Conservation (phyloP, 2,888 invertebrate species). For the Nemotelus nigrinus region DNA sequence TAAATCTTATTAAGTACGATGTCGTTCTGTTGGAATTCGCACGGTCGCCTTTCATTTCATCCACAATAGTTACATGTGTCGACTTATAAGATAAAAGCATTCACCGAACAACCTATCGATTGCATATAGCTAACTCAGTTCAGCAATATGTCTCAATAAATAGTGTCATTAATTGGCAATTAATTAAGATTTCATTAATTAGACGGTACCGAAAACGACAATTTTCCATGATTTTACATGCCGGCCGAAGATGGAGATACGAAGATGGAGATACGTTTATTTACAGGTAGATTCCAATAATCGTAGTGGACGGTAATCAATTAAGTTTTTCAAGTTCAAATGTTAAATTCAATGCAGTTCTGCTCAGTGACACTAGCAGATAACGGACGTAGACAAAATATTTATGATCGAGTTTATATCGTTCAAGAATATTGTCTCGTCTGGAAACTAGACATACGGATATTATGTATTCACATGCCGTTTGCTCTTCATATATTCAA, state of each 20-base stretch:
- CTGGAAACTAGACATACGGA: neutral
- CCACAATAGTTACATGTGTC: too few relatives aligned
- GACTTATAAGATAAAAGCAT: too few relatives aligned
- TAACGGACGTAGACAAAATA: neutral
- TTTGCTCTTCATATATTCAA: too few relatives aligned
- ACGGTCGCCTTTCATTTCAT: too few relatives aligned
- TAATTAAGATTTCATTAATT: neutral
- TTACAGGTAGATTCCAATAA: neutral
- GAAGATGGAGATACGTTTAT: too few relatives aligned
- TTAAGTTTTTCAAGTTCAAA: constrained; percentile 1
- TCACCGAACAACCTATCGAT: too few relatives aligned
- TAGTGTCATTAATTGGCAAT: neutral
- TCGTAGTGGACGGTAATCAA: constrained; percentile 4
- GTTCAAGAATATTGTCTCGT: neutral
- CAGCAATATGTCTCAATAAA: neutral
- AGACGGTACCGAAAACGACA: neutral
- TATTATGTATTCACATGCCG: too few relatives aligned
- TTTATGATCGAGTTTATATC: neutral
- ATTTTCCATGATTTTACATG: constrained; percentile 1
- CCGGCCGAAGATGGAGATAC: too few relatives aligned
- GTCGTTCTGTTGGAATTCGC: too few relatives aligned
- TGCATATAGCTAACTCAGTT: too few relatives aligned
- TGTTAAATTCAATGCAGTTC: neutral
- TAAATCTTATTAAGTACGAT: too few relatives aligned
- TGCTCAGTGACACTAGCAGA: neutral